phyloP scores from a whole-genome alignment of 2,888 invertebrate genomes.

The Bombylius discolor region DNA sequence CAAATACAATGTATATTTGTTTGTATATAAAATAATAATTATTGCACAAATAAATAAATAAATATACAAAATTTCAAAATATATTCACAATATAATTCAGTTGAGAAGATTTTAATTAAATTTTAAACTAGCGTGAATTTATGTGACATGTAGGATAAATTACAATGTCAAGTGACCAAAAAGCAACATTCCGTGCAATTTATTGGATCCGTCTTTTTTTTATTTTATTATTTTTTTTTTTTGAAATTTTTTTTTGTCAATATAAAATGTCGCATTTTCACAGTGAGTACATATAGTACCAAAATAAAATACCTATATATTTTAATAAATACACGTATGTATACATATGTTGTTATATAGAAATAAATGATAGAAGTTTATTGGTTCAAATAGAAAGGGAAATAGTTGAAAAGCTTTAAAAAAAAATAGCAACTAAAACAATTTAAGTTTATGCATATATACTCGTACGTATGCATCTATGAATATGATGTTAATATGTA shows the following conservation, averaged over 20 bases:
- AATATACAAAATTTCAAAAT: neutral
- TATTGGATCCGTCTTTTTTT: constrained; percentile 5
- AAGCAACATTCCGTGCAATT: constrained; percentile 6
- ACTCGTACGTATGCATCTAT: neutral
- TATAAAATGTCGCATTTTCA: constrained; percentile 7
- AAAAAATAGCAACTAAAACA: too few relatives aligned
- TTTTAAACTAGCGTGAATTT: constrained; percentile 8
- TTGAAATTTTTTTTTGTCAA: constrained; percentile 1
- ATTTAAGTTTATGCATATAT: neutral
- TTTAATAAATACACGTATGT: too few relatives aligned
- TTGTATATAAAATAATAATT: too few relatives aligned
- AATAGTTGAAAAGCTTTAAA: too few relatives aligned
- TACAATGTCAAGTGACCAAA: constrained; percentile 9
- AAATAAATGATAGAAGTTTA: too few relatives aligned
- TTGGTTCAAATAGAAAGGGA: too few relatives aligned
- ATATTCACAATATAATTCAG: constrained; percentile 1
- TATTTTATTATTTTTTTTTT: neutral
- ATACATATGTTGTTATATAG: too few relatives aligned
- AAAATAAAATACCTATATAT: too few relatives aligned
- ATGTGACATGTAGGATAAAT: constrained; percentile 6
- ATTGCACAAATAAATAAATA: too few relatives aligned
- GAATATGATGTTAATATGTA: neutral
- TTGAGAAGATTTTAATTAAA: constrained; percentile 7
- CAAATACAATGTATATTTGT: too few relatives aligned
- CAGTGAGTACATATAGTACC: neutral